A percentile compares a stretch with the other conserved stretches of the same genome.
Conservation (phyloP, 37 sponge, comb jelly and placozoan genomes). For the Mnemiopsis leidyi region DNA sequence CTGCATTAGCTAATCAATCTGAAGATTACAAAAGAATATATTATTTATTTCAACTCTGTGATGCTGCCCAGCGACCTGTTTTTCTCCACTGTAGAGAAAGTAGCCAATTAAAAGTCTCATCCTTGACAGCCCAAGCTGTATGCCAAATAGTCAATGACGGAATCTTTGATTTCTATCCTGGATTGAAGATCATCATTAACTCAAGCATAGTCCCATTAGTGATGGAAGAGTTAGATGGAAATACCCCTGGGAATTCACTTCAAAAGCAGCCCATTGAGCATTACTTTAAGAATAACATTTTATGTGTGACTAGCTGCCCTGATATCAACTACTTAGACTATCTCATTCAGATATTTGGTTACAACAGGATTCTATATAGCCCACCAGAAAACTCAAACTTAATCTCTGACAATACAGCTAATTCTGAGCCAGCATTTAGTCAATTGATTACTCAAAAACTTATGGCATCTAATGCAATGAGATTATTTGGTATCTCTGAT, state of each 20-base stretch:
- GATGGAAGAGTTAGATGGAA: neutral
- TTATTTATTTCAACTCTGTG: neutral
- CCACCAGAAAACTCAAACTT: neutral
- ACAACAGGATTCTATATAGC: neutral
- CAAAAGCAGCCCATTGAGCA: neutral
- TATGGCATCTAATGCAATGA: slow-evolving; percentile 5
- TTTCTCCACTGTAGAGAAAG: neutral
- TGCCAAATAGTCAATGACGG: slow-evolving; percentile 35
- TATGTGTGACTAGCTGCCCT: neutral
- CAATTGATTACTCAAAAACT: neutral
- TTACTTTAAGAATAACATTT: slow-evolving; percentile 33
- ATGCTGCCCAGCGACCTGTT: neutral
- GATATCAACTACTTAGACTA: neutral
- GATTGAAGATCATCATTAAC: neutral
- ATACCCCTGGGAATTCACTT: neutral
- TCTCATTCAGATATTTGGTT: neutral
- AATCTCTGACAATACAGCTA: neutral
- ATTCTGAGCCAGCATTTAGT: neutral
- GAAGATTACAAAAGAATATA: slow-evolving; percentile 39
- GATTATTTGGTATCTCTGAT: neutral
- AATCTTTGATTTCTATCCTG: slow-evolving; percentile 51
- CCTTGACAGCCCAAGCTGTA: neutral
- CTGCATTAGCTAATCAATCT: neutral
- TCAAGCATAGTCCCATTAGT: neutral
- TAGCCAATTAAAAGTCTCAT: neutral